Evolutionary conservation across 2,797 vertebrate species (phyloP), one percentile per base, ranked within the genome.

Genomic region (Artibeus jamaicensis): DNA sequence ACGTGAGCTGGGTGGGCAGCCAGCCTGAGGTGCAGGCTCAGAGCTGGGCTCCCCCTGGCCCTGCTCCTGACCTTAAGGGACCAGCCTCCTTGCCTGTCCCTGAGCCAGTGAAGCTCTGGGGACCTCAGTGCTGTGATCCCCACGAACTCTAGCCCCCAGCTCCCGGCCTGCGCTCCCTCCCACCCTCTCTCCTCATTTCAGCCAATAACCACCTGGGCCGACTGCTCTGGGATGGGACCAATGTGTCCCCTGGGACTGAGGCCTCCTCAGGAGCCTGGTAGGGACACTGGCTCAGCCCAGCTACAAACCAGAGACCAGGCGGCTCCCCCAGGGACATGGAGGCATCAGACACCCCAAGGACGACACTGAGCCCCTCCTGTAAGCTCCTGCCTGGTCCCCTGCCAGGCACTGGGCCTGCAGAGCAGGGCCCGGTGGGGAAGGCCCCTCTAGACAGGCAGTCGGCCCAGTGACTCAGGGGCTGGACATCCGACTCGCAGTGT

Each of bases 121-220:
- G 42, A 85, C 21, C n/a, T 68, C n/a, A 6, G 83, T 0, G 48
- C 76, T 22, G 44, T 15, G 21, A 46, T 21, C 15, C 44, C 91
- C 68, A 6, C 0, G 14, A 82, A 39, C 19, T 4, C 14, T 18
- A 4, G 37, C 5, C 48, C 37, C 67, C 2, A 4, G 34, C 46
- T 89, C 76, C 48, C 46, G 18, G 81, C 76, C 11, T 71, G 42
- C 32, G 34, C 8, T 32, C 18, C 32, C 8, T 26, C 16, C 21
- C 15, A 9, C 50, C 12, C 18, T 9, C 50, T 44, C 46, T 48
- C 12, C 5, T 29, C 2, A 22, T 71, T 55, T 79, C 77, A 42
- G 84, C 94, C 46, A n/a, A 68, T 22, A 22, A 48, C 95, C 87
- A 42, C 78, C 68, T 0, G 1, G 53, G 84, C 68, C 79, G 67